Conservation (phyloP, 2,888 invertebrate species). For the Ernsta delagoae region DNA sequence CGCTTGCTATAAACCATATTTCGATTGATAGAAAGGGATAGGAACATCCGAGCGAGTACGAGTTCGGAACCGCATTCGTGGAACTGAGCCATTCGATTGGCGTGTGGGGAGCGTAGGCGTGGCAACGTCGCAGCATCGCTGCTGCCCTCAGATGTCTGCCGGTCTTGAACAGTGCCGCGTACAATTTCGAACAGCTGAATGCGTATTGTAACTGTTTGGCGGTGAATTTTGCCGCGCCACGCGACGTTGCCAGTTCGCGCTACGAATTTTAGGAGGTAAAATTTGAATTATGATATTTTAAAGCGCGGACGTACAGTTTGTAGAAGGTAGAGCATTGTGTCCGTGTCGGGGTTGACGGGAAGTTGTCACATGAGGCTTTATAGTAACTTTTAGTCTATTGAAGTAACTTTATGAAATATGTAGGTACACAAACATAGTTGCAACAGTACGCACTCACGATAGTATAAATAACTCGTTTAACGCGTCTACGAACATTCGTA, state of each 20-base stretch:
- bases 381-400: not conserved
- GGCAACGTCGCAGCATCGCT: slow-evolving; percentile 61
- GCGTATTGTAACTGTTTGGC: slow-evolving; percentile 75
- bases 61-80: too few relatives aligned
- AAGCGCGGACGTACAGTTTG: slow-evolving; percentile 22
- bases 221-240: slow-evolving; percentile 62
- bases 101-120: slow-evolving; percentile 62
- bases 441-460: not conserved
- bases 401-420: slow-evolving; percentile 8
- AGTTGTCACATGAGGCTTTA: too few relatives aligned
- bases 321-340: slow-evolving; percentile 16
- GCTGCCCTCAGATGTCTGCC: slow-evolving; percentile 69
- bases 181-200: slow-evolving; percentile 79
- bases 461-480: not conserved
- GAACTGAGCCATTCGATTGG: slow-evolving; percentile 59
- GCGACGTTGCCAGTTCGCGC: slow-evolving; percentile 73
- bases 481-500: slow-evolving; percentile 6
- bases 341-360: slow-evolving; percentile 5
- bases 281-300: slow-evolving; percentile 48
- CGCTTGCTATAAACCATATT: slow-evolving; percentile 45
- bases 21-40: slow-evolving; percentile 48
- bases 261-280: slow-evolving; percentile 72
- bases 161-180: slow-evolving; percentile 71
- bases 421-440: slow-evolving; percentile 13
- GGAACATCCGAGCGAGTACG: too few relatives aligned